Percentiles rank a stretch among this genome's conserved stretches.
phyloP scores from a whole-genome alignment of 1,140 invertebrate species.

The Pinna nobilis region DNA sequence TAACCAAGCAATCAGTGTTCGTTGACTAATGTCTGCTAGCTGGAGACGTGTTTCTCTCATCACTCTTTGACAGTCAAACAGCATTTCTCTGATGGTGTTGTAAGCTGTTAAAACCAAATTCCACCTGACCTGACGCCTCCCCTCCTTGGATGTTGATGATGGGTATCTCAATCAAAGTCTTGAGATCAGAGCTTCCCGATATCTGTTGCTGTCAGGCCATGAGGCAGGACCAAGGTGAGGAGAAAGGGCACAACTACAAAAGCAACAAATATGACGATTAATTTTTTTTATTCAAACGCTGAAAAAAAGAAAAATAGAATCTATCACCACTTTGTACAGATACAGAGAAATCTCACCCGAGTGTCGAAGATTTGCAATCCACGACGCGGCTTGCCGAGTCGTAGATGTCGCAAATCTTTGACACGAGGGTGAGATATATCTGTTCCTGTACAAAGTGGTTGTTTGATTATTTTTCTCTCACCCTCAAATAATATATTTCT shows the following conservation, averaged over 20 bases:
- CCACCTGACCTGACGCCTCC: not conserved
- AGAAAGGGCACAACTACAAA: not conserved
- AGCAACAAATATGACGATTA: not conserved
- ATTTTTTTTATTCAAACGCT: not conserved
- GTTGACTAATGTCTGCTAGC: constrained; percentile 16
- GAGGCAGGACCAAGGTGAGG: not conserved
- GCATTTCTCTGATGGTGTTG: not conserved
- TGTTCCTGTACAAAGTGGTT: no score
- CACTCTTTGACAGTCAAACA: not conserved
- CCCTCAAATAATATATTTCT: no score
- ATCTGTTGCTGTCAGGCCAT: not conserved
- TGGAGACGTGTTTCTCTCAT: constrained; percentile 23
- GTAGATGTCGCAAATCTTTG: no score
- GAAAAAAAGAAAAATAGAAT: no score
- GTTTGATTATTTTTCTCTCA: no score
- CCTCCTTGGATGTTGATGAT: not conserved
- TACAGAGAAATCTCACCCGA: no score
- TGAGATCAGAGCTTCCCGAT: not conserved
- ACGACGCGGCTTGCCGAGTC: no score
- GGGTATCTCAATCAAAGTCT: not conserved
- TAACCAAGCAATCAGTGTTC: constrained; percentile 9
- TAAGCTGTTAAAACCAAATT: constrained; percentile 6
- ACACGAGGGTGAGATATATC: no score
- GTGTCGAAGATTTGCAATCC: no score
- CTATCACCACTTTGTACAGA: no score